Conservation (phyloP, 2,888 invertebrate genomes). For the Pantelozetes paolii region DNA sequence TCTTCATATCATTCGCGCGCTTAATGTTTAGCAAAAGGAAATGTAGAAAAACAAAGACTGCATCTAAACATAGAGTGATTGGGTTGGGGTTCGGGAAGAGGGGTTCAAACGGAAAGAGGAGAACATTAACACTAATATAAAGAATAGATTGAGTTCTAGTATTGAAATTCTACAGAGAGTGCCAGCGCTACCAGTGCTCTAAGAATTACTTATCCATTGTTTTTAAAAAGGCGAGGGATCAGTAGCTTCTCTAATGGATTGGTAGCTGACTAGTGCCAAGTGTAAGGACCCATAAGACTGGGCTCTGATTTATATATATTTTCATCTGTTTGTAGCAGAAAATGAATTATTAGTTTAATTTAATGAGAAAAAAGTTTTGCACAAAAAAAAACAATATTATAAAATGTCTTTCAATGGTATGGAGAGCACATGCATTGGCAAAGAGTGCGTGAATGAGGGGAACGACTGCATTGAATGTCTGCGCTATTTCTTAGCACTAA, state of each 20-base stretch:
- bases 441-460: neutral
- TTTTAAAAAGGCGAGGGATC: neutral
- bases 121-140: neutral
- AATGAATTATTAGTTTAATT: conserved; percentile 22
- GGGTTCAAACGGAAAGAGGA: neutral
- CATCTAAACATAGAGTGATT: neutral
- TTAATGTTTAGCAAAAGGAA: neutral
- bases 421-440: neutral
- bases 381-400: neutral
- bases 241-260: neutral
- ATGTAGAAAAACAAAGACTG: neutral
- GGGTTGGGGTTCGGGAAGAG: neutral
- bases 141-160: neutral
- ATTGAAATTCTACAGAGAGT: conserved; percentile 7
- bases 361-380: conserved; percentile 13
- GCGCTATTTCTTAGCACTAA: too few species aligned
- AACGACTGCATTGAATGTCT: neutral
- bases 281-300: neutral
- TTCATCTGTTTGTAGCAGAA: conserved; percentile 9
- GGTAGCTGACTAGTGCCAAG: neutral
- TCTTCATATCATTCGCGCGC: neutral
- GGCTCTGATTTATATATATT: conserved; percentile 25
- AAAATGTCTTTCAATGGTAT: neutral
- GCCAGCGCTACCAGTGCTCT: neutral
- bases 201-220: neutral